Evolutionary conservation across 1,140 invertebrate species (phyloP), one percentile per base, ranked within the genome.

Genomic region (Thaumatotibia leucotreta): DNA sequence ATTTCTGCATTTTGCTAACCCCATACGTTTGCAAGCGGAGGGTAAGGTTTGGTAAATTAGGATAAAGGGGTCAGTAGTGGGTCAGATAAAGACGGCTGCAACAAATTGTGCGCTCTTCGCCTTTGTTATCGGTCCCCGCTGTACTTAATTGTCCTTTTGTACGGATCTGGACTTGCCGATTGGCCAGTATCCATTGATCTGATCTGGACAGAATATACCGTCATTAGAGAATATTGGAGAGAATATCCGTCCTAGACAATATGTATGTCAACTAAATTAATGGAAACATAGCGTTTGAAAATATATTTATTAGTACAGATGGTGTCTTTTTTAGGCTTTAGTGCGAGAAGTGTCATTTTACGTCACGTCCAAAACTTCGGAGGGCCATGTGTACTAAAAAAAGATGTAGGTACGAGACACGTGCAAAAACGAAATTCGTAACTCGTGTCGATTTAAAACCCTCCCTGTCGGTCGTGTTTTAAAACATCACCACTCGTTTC

Each of bases 91-190:
- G 84, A 85, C 81, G 80, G 76, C 84, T 90, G 87, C 86, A 90
- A 86, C 88, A 88, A 90, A 88, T 88, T 86, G 86, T 84, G 74
- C 72, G 76, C 82, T 79, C 81, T 68, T 66, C 73, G 73, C 81
- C 79, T 84, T 86, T 87, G 83, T 88, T 88, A 84, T 82, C 81
- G 77, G 77, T 75, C 80, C 79, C 77, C 74, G 82, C 83, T 87
- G 88, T 85, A 82, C 77, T 88, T 87, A 88, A 89, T 88, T 88
- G 87, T 88, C 75, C 87, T 87, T 88, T 89, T 89, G 87, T 88
- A 77, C 79, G 80, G 70, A 65, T 68, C 79, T 77, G 76, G 78
- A 65, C 74, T 67, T 68, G 63, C 72, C 72, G 80, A 84, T 86
- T 85, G 80, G 84, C 76, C 72, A 78, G 76, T 64, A 73, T 70